A percentile compares a stretch with the other conserved stretches of the same genome.
These are phyloP conservation scores for Amphiprion ocellaris DNA, from an alignment of 2,113 vertebrate species.

Conservation along the genomic window DNA sequence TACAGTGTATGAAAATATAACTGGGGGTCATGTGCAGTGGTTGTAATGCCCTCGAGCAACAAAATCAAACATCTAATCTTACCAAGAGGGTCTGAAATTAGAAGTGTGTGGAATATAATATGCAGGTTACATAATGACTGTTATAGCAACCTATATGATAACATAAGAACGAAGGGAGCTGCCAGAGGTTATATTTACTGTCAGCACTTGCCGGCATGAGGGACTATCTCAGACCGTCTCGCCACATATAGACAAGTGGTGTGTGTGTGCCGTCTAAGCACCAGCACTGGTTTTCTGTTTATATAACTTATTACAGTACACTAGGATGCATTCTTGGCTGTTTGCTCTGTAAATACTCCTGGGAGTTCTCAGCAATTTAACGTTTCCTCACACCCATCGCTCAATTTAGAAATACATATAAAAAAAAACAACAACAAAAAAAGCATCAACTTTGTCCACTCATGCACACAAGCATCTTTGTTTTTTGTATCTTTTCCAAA, in stretches of 20 bases:
- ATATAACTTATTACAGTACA: slow-evolving; percentile 28
- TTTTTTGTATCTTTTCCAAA: slow-evolving; percentile 16
- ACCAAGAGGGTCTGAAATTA: background rate
- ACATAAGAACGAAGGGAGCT: background rate
- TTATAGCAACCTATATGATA: background rate
- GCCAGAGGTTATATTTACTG: slow-evolving; percentile 37
- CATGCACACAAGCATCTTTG: background rate
- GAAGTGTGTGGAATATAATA: background rate
- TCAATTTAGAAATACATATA: slow-evolving; percentile 25
- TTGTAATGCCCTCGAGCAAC: background rate
- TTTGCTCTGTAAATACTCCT: slow-evolving; percentile 24
- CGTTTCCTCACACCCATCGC: slow-evolving; percentile 6
- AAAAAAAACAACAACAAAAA: background rate
- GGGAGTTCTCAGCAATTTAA: slow-evolving; percentile 13
- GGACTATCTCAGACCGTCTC: slow-evolving; percentile 3
- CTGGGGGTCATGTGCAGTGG: background rate
- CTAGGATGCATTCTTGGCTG: slow-evolving; percentile 21
- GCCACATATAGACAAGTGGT: slow-evolving; percentile 36
- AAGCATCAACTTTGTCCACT: background rate
- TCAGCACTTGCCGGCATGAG: slow-evolving; percentile 27
- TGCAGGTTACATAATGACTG: slow-evolving; percentile 19
- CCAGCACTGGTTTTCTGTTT: slow-evolving; percentile 14
- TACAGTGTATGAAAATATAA: slow-evolving; percentile 26
- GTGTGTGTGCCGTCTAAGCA: background rate
- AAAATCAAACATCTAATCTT: background rate